Base-by-base conservation (phyloP, 2,888 invertebrate genomes). In the Xestia xanthographa region DNA sequence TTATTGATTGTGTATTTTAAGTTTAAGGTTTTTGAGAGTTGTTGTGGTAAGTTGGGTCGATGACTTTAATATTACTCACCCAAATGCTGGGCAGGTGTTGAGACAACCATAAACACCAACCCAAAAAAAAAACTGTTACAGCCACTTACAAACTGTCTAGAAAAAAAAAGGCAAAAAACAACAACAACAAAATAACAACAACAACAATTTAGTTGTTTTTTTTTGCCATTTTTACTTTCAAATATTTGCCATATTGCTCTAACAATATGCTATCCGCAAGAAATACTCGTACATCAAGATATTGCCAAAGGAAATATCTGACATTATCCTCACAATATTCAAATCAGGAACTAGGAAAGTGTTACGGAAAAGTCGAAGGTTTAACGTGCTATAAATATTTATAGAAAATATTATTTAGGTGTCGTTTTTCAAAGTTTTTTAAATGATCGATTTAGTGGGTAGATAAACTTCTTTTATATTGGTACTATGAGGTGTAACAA, bases 281-380 rank as follows among this genome's bases (percentile, higher is more conserved):
- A 56, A 38, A 62, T n/a, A 53, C 41, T 41, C 41, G 41, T 41
- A 41, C 48, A 63, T 66, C 41, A 66, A 45, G 62, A 70, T 70
- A 79, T 63, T 62, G 53, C n/a, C 17, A 9, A 48, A 26, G 34
- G 72, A 84, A 69, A 76, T 66, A 73, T 43, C 72, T 73, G n/a
- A 69, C 26, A 50, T 50, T 50, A 50, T 50, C 50, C 9, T 50
- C 22, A 22, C 50, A 50, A 50, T 50, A 50, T 50, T 50, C 4
- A 50, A 22, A 50, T 50, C 22, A 50, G 50, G 22, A 50, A 50
- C 9, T 50, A 50, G 22, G 22, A 50, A 50, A 50, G 11, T 22
- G 22, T 11, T 50, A 50, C 50, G 50, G 50, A 50, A 50, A 50
- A 50, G 4, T 22, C 50, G 50, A 50, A 22, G 22, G 22, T 11